These are phyloP conservation scores for Sebastes steindachneri DNA, from an alignment of 2,797 vertebrate species.

Conservation along the genomic window DNA sequence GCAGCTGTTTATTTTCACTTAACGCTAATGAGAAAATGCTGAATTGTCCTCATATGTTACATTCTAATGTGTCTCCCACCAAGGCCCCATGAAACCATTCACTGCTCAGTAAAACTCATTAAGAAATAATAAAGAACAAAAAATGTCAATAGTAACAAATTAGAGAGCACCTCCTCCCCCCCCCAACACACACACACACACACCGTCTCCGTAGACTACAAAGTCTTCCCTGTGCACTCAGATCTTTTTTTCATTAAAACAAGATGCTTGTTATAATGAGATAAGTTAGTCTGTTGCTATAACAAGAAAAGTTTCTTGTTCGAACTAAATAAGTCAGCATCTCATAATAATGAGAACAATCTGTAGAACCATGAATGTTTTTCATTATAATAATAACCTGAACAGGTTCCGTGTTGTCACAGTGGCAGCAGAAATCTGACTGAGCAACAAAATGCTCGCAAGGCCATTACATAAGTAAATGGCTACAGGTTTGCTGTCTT, in stretches of 20 bases:
- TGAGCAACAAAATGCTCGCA: not conserved
- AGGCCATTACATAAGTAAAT: not conserved
- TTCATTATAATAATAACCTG: not conserved
- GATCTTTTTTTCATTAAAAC: not conserved
- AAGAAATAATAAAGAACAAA: constrained; percentile 12
- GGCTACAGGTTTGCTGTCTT: not conserved
- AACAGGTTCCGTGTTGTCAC: not conserved
- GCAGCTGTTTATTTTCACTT: constrained; percentile 9
- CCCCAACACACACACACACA: too few species aligned
- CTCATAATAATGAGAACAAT: not conserved
- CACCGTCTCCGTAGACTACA: not conserved
- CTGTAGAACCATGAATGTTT: not conserved
- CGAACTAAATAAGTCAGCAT: not conserved
- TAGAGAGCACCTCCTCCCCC: not conserved
- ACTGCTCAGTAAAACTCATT: constrained; percentile 12
- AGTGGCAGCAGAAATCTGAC: not conserved
- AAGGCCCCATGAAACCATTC: not conserved
- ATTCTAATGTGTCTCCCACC: constrained; percentile 14
- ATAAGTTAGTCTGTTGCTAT: not conserved
- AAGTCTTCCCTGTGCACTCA: not conserved
- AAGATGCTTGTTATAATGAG: constrained; percentile 1
- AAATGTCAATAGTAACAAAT: constrained; percentile 18
- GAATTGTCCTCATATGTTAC: constrained; percentile 1
- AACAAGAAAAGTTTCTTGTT: not conserved
- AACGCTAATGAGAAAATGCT: constrained; percentile 8